Base-by-base conservation (phyloP, 1,140 invertebrate species). In the Thaumatotibia leucotreta region DNA sequence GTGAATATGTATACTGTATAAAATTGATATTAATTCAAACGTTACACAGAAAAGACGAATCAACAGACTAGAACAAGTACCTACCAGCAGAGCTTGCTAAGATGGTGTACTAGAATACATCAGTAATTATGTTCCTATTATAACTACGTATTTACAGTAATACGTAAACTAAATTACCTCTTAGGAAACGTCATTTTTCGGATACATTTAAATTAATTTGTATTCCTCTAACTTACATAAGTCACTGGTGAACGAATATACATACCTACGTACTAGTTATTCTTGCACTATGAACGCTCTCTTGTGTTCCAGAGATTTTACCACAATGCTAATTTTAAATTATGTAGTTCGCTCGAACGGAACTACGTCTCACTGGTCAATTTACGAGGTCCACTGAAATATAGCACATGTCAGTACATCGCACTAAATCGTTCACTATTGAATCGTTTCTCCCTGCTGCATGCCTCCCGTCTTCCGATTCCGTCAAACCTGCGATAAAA, bases 401-500 rank as follows among this genome's bases (percentile, higher is more conserved):
- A n/a, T 58, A 27, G 24, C 50, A 54, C 50, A 58, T 27, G n/a
- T 27, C 52, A 58, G 11, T 58, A n/a, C 23, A 14, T 24, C 52
- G 29, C 52, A 27, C n/a, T 27, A 29, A 14, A n/a, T 29, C n/a
- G 8, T 14, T 14, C 24, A 14, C 64, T 54, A 33, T 24, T 8
- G 17, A 27, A 45, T 45, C n/a, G 65, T 33, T n/a, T 54, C 52
- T 65, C 78, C 72, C 68, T 77, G 77, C 73, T 50, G 24, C 69
- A 69, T 63, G 73, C 76, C 73, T 80, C 82, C 76, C 80, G 82
- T 76, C 70, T 74, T 68, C 73, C 69, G 39, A 61, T 66, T 66
- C 76, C 78, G 74, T 77, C 70, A 75, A 77, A 85, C 83, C 84
- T 87, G 72, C 31, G 74, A 82, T 80, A 84, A 86, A 67, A 69